Conservation (phyloP, 2,113 vertebrate species). For the Cynopterus brachyotis region DNA sequence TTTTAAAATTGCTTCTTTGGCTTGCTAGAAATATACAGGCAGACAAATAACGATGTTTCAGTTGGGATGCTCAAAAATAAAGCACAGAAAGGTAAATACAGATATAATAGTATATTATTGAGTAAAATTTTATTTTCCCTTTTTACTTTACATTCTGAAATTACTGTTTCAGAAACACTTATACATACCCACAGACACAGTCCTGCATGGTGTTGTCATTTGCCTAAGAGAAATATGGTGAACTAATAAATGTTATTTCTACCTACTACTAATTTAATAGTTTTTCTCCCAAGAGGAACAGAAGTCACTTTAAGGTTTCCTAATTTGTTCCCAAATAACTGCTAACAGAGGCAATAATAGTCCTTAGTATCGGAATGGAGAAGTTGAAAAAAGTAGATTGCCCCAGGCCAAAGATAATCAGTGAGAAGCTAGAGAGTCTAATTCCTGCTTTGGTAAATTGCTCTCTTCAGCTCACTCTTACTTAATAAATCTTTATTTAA, state of each 20-base stretch:
- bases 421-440: background rate
- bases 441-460: background rate
- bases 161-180: background rate
- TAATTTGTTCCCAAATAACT: background rate
- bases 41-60: background rate
- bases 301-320: background rate
- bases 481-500: slow-evolving; percentile 26
- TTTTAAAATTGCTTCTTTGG: background rate
- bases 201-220: background rate
- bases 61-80: background rate
- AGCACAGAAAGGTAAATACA: background rate
- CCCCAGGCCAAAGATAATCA: background rate
- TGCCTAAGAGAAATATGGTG: background rate
- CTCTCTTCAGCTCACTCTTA: background rate
- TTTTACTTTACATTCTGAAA: slow-evolving; percentile 23
- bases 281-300: background rate
- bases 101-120: background rate
- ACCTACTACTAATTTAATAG: background rate
- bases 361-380: background rate
- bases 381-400: background rate
- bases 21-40: background rate
- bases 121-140: background rate
- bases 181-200: background rate
- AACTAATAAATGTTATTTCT: slow-evolving; percentile 11
- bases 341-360: background rate